phyloP scores from a whole-genome alignment of 2,888 invertebrate genomes.

The Stenotaenia linearis region DNA sequence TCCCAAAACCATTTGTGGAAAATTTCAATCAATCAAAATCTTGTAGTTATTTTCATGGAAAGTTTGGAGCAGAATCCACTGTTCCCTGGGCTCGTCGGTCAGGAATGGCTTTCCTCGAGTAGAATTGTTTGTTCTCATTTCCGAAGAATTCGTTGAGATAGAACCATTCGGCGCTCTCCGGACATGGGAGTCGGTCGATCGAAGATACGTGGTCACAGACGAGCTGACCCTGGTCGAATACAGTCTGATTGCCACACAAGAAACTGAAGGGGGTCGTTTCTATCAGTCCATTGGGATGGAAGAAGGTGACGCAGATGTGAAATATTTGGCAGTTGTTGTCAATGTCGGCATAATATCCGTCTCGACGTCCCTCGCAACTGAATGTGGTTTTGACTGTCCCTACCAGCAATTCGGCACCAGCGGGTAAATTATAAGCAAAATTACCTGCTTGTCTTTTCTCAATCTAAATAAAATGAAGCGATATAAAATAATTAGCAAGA shows the following conservation, averaged over 20 bases:
- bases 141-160: background rate
- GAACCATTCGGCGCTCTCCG: background rate
- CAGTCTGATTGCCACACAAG: conserved; percentile 37
- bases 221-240: conserved; percentile 36
- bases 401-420: conserved; percentile 35
- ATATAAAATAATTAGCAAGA: too few relatives aligned
- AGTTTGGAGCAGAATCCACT: background rate
- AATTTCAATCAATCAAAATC: too few relatives aligned
- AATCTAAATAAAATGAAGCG: too few relatives aligned
- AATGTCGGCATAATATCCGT: conserved; percentile 37
- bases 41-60: too few relatives aligned
- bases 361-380: conserved; percentile 33
- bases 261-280: conserved; percentile 34
- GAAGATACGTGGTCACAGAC: background rate
- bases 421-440: conserved; percentile 31
- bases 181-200: background rate
- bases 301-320: conserved; percentile 34
- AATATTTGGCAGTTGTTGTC: conserved; percentile 35
- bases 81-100: background rate
- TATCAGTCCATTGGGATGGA: conserved; percentile 32
- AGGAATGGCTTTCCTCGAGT: background rate
- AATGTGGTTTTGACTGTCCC: conserved; percentile 33
- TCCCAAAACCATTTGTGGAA: too few relatives aligned
- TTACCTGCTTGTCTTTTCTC: too few relatives aligned
- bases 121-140: background rate